Conservation (phyloP, 2,888 invertebrate species). For the Watsonalla binaria region DNA sequence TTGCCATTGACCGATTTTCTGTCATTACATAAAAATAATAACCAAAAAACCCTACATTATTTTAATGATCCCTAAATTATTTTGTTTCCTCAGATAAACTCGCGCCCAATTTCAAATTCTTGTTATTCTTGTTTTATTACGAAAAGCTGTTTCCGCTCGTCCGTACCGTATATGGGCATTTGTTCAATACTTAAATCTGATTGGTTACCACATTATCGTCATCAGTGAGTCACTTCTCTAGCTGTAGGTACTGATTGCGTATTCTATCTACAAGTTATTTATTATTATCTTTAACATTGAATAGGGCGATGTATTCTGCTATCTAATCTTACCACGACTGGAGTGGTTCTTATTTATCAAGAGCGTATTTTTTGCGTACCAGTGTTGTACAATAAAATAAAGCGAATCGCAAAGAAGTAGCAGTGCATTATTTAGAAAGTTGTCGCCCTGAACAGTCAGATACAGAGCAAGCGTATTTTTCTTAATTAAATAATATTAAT, state of each 20-base stretch:
- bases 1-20: background rate
- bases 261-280: conserved; percentile 15
- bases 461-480: background rate
- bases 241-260: conserved; percentile 29
- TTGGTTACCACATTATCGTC: conserved; percentile 69
- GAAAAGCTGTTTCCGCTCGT: conserved; percentile 60
- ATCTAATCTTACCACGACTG: conserved; percentile 39
- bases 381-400: conserved; percentile 22
- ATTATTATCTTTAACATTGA: conserved; percentile 38
- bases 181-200: conserved; percentile 73
- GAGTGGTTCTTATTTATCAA: conserved; percentile 33
- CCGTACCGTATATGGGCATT: conserved; percentile 84
- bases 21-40: background rate
- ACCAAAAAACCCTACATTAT: no score
- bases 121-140: conserved; percentile 25
- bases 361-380: conserved; percentile 14
- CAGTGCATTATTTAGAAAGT: conserved; percentile 43
- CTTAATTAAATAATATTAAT: background rate
- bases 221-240: conserved; percentile 61
- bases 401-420: conserved; percentile 34
- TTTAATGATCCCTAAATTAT: no score
- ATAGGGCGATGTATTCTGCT: conserved; percentile 36
- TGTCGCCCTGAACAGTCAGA: conserved; percentile 35
- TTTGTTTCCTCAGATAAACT: conserved; percentile 1
- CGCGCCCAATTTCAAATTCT: conserved; percentile 46